Conservation (phyloP, 2,888 invertebrate species). For the Hydrotaea diabolus region DNA sequence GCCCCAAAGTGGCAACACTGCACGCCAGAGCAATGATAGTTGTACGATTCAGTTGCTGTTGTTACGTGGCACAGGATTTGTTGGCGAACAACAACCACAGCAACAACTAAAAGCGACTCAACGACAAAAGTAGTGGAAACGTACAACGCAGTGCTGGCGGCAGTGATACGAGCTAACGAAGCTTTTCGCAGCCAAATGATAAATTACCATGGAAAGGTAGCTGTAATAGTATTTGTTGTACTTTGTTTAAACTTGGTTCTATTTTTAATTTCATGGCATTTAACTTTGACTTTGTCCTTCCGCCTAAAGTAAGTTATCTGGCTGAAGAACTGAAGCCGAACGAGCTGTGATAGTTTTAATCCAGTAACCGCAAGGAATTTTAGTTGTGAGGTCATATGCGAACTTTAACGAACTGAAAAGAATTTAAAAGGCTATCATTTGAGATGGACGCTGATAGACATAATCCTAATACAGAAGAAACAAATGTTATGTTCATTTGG, state of each 20-base stretch:
- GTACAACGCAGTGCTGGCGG: neutral
- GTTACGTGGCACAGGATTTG: constrained; percentile 2
- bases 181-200: constrained; percentile 53
- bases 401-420: no score
- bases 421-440: no score
- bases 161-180: constrained; percentile 12
- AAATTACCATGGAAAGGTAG: constrained; percentile 61
- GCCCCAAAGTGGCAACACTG: neutral
- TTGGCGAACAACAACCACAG: neutral
- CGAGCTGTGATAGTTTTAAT: neutral
- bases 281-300: constrained; percentile 58
- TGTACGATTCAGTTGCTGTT: neutral
- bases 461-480: no score
- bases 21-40: neutral
- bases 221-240: neutral
- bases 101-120: neutral
- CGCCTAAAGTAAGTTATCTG: constrained; percentile 7
- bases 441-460: no score
- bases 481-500: no score
- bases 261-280: constrained; percentile 59
- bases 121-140: neutral
- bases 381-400: neutral
- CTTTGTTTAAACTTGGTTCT: constrained; percentile 18
- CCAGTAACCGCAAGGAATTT: neutral
- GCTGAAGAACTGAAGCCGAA: neutral